Base-by-base conservation (phyloP, 2,797 vertebrate genomes). In the Anguilla pacifica region DNA sequence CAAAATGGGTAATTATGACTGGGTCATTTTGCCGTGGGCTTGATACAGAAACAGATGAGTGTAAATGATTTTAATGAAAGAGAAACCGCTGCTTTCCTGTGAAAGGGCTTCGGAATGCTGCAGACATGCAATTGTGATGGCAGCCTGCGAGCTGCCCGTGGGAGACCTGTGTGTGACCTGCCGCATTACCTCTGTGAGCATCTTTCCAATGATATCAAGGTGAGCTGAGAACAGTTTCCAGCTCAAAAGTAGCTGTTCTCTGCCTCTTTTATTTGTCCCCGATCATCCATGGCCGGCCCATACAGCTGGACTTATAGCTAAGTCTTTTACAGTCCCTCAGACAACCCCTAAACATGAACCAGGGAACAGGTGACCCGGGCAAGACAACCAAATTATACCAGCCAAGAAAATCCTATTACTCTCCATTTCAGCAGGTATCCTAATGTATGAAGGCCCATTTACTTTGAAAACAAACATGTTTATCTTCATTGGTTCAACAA, bases 351-450 rank as follows among this genome's bases (percentile, higher is more conserved):
- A 70, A 70, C 25, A 77, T 39, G 13, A 77, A 39, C 72, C 31
- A 1, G 31, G 72, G 46, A 43, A 43, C 11, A 43, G 74, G 35
- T 39, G 35, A 79, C 35, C 35, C 74, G 5, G 39, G 5, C 17
- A 46, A 46, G 6, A 79, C 74, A 70, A 70, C 3, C 25, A n/a
- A 70, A 28, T 70, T 11, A 9, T 5, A 35, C 64, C 64, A 72
- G 64, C 10, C 53, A 72, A 84, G 39, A 72, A 28, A 51, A 72
- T 72, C 83, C 43, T 31, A 82, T 61, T 87, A 61, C 17, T 61
- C 28, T 28, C n/a, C 46, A 31, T 84, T 87, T 84, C 70, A 87
- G 39, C 46, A 83, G 31, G 67, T 22, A 35, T 25, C 72, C 13
- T 7, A 87, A 35, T 77, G 25, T 15, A 59, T 25, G 19, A 87